phyloP scores from a whole-genome alignment of 1,140 invertebrate species.

The Zaprionus camerounensis region DNA sequence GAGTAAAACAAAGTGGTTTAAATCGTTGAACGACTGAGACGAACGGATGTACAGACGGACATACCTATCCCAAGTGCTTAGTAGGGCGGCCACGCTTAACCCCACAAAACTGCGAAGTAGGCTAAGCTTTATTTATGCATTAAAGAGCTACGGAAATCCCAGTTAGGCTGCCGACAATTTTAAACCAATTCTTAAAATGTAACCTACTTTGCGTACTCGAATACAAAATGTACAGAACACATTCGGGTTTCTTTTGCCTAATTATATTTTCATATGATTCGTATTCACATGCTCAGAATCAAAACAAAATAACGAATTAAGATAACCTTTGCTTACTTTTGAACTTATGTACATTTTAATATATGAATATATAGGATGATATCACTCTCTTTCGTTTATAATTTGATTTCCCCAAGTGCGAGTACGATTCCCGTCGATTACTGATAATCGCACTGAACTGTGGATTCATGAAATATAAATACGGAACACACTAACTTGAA shows the following conservation, averaged over 20 bases:
- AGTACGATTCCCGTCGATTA: too few species aligned
- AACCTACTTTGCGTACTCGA: neutral
- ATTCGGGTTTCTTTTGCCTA: neutral
- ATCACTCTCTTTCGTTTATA: too few species aligned
- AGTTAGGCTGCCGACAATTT: constrained; percentile 6
- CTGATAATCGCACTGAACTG: too few species aligned
- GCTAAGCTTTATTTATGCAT: constrained; percentile 74
- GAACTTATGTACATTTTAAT: too few species aligned
- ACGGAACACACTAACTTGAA: neutral
- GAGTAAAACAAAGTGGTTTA: constrained; percentile 57
- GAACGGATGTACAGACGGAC: neutral
- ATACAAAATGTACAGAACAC: neutral
- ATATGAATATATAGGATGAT: too few species aligned
- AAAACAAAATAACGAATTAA: too few species aligned
- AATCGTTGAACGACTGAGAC: constrained; percentile 33
- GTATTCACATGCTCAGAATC: neutral
- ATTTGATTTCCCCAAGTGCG: too few species aligned
- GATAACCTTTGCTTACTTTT: too few species aligned
- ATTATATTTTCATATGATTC: neutral
- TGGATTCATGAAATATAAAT: too few species aligned
- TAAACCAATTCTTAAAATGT: neutral
- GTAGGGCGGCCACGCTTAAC: constrained; percentile 57
- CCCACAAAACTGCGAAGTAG: constrained; percentile 64
- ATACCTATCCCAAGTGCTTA: constrained; percentile 31
- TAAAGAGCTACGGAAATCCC: constrained; percentile 40